Conservation (phyloP, 2,113 vertebrate genomes). For the Notarius lentiginosus region DNA sequence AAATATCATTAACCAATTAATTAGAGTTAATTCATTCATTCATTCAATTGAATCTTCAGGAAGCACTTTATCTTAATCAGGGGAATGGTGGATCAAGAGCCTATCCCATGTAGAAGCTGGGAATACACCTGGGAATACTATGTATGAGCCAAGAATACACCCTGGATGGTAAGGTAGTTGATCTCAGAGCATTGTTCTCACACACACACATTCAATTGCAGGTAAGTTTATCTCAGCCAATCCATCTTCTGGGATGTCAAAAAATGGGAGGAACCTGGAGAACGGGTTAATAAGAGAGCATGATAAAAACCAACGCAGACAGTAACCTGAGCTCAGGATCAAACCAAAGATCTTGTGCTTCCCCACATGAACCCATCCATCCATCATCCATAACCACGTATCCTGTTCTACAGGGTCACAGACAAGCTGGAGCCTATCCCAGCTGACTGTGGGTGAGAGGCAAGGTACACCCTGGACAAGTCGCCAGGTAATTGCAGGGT, state of each 20-base stretch:
- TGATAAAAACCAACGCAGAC: background rate
- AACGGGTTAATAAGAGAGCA: background rate
- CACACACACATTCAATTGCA: background rate
- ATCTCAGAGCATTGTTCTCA: background rate
- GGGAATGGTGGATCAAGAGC: background rate
- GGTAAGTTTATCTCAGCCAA: background rate
- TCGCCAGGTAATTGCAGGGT: too few relatives aligned
- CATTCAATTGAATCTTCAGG: background rate
- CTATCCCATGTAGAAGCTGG: background rate
- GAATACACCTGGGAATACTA: background rate
- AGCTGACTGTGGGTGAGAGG: too few relatives aligned
- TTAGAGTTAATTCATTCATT: background rate
- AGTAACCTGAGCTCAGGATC: too few relatives aligned
- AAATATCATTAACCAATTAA: background rate
- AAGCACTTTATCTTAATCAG: background rate
- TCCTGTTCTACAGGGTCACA: too few relatives aligned
- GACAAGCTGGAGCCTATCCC: too few relatives aligned
- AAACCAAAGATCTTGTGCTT: background rate
- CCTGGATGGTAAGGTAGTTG: background rate
- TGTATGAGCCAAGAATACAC: background rate
- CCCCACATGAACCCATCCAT: background rate
- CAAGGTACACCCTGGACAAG: too few relatives aligned
- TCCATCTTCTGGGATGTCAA: background rate
- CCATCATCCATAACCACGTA: too few relatives aligned
- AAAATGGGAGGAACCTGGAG: background rate